Percentiles rank a stretch among this genome's conserved stretches.
Conservation (phyloP, 2,888 invertebrate species). For the Drosophila quasianomalipes region DNA sequence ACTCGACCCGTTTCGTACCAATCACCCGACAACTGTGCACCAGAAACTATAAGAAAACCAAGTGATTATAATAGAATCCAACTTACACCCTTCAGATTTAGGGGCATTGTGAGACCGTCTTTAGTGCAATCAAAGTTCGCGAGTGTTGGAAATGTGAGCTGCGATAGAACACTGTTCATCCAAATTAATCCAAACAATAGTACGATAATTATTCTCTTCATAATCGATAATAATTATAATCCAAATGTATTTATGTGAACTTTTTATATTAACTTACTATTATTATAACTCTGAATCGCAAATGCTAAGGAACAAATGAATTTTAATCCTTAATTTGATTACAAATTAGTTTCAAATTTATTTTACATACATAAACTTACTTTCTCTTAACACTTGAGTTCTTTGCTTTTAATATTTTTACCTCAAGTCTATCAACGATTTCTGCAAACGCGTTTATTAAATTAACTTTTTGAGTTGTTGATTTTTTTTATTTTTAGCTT, state of each 20-base stretch:
- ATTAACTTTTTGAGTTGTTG: not conserved
- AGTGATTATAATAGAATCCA: too few relatives aligned
- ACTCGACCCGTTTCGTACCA: slow-evolving; percentile 55
- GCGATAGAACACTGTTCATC: not conserved
- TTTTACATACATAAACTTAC: not conserved
- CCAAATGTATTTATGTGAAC: not conserved
- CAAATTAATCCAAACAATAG: not conserved
- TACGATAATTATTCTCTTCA: not conserved
- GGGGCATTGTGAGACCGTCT: not conserved
- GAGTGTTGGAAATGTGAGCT: not conserved
- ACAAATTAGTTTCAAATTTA: not conserved
- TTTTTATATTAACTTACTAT: not conserved
- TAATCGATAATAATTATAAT: not conserved
- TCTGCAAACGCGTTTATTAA: not conserved
- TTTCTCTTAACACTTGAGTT: not conserved
- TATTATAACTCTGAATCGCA: not conserved
- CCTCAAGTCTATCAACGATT: not conserved
- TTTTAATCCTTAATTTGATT: not conserved
- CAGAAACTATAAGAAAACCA: not conserved
- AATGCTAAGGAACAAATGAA: not conserved
- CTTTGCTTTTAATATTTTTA: not conserved
- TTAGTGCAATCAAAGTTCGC: not conserved
- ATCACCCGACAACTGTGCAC: slow-evolving; percentile 26
- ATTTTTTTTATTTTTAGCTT: not conserved
- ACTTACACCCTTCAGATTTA: slow-evolving; percentile 2